Evolutionary conservation across 1,140 invertebrate species (phyloP).

Genomic region (Lepidurus apus): DNA sequence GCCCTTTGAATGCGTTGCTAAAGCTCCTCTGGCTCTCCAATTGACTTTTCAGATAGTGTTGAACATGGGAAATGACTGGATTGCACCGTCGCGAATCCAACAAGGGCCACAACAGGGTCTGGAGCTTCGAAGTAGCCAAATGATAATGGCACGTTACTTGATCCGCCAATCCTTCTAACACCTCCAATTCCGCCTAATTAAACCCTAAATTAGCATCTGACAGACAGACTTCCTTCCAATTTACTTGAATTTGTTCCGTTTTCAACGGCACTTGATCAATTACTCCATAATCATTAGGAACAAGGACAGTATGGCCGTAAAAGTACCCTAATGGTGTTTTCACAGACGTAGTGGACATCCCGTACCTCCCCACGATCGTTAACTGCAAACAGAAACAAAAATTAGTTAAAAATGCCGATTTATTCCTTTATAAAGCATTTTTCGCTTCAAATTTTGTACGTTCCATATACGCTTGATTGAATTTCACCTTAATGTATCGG

Average conservation of each 20-base stretch:
- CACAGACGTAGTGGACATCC: slow-evolving; percentile 80
- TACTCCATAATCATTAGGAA: slow-evolving; percentile 61
- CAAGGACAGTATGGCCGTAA: slow-evolving; percentile 77
- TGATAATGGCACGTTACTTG: slow-evolving; percentile 78
- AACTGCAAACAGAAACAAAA: slow-evolving; percentile 50
- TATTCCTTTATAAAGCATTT: neutral
- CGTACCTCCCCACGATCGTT: slow-evolving; percentile 79
- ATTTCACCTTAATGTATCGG: slow-evolving; percentile 72
- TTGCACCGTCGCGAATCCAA: slow-evolving; percentile 46
- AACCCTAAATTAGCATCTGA: slow-evolving; percentile 34
- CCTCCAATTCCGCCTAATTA: slow-evolving; percentile 52
- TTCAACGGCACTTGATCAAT: slow-evolving; percentile 26
- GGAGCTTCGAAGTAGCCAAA: slow-evolving; percentile 71
- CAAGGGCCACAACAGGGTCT: slow-evolving; percentile 65
- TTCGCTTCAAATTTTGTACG: neutral
- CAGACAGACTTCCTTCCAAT: slow-evolving; percentile 26
- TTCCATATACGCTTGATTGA: neutral
- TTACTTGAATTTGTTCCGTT: slow-evolving; percentile 33
- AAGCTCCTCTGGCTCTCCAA: neutral
- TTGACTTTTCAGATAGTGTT: slow-evolving; percentile 58
- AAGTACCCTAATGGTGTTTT: slow-evolving; percentile 87
- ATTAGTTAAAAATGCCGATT: neutral
- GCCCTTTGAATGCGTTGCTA: slow-evolving; percentile 51
- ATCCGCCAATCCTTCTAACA: slow-evolving; percentile 58
- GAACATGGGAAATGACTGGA: slow-evolving; percentile 67